Evolutionary conservation across 2,113 vertebrate species (phyloP).

Genomic region (Amblyopsis rosae): DNA sequence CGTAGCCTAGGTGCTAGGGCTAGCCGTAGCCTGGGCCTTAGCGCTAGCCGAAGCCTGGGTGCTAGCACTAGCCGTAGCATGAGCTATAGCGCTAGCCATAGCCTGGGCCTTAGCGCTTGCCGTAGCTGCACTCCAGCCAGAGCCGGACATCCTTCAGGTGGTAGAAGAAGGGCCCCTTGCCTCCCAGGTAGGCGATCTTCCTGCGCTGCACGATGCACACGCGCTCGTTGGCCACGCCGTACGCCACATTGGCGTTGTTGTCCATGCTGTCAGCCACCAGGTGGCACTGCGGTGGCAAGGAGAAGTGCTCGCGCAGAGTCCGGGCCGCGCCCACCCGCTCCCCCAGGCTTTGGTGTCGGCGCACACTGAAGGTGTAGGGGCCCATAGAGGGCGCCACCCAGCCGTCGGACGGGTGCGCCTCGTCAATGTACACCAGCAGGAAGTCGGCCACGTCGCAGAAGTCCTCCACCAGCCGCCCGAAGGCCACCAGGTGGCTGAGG

Average conservation of each 20-base stretch:
- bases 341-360: conserved; percentile 89
- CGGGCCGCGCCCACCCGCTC: conserved; percentile 89
- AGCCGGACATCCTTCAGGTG: conserved; percentile 87
- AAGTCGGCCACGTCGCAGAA: conserved; percentile 94
- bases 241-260: conserved; percentile 93
- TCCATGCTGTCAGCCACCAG: conserved; percentile 97
- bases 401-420: conserved; percentile 95
- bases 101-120: conserved; percentile 75
- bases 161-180: conserved; percentile 96
- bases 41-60: no score
- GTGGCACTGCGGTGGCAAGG: conserved; percentile 89
- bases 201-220: conserved; percentile 93
- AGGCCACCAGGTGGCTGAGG: conserved; percentile 89
- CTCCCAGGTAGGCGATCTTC: conserved; percentile 92
- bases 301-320: conserved; percentile 85
- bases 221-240: conserved; percentile 92
- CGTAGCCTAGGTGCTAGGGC: no score
- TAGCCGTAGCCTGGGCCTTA: no score
- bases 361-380: conserved; percentile 84
- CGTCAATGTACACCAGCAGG: conserved; percentile 95
- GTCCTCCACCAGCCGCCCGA: conserved; percentile 93
- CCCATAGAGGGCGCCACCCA: conserved; percentile 89
- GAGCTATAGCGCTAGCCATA: no score
- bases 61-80: no score
- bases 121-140: conserved; percentile 91